These are phyloP conservation scores for Sipha maydis DNA, from an alignment of 2,888 invertebrate species.

Conservation along the genomic window DNA sequence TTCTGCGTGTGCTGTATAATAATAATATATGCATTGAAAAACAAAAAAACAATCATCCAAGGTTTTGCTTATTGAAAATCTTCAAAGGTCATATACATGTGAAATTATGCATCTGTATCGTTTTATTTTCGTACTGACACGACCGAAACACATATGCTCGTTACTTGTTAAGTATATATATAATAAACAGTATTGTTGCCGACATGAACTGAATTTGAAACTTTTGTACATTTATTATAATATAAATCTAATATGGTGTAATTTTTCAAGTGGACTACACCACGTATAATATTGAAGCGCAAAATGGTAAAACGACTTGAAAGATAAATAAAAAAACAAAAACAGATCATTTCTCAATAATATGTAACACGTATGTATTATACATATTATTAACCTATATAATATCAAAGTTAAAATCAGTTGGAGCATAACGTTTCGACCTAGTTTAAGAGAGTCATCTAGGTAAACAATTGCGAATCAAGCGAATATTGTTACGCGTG, in stretches of 20 bases:
- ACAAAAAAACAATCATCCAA: not conserved
- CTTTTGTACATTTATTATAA: not conserved
- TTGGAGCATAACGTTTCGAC: not conserved
- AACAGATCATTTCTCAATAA: not conserved
- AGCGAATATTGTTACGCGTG: not conserved
- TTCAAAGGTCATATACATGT: not conserved
- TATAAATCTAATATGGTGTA: not conserved
- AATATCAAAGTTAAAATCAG: too few relatives aligned
- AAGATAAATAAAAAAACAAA: not conserved
- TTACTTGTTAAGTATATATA: not conserved
- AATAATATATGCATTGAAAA: not conserved
- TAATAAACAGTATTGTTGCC: not conserved
- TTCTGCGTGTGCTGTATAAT: not conserved
- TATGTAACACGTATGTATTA: not conserved
- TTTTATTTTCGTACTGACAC: not conserved
- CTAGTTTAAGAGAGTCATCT: not conserved
- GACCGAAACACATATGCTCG: not conserved
- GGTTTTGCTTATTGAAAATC: not conserved
- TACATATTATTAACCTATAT: slow-evolving; percentile 21
- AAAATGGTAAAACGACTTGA: not conserved
- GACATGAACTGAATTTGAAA: slow-evolving; percentile 33
- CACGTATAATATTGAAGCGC: not conserved
- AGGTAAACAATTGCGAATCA: not conserved
- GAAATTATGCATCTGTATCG: not conserved
- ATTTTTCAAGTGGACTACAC: not conserved